Evolutionary conservation across 2,797 vertebrate genomes (phyloP).

Genomic region (Lophotriccus pileatus): DNA sequence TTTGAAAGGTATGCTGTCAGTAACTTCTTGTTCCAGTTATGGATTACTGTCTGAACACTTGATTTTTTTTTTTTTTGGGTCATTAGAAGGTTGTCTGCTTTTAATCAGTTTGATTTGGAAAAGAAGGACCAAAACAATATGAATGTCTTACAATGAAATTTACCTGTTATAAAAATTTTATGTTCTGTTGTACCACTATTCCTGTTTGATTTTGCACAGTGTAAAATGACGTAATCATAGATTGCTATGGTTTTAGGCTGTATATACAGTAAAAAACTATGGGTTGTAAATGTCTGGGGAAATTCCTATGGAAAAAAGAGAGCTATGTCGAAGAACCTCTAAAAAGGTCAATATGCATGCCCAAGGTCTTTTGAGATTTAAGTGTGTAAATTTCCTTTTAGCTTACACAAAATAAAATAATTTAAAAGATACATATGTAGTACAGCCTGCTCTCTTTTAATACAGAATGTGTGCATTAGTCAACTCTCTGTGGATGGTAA

Average conservation of each 20-base stretch:
- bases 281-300: slow-evolving; percentile 92
- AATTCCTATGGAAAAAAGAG: slow-evolving; percentile 96
- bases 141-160: slow-evolving; percentile 78
- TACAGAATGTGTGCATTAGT: background rate
- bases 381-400: slow-evolving; percentile 99
- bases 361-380: slow-evolving; percentile 89
- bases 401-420: slow-evolving; percentile 98
- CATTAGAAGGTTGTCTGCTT: slow-evolving; percentile 66
- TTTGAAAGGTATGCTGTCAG: slow-evolving; percentile 51
- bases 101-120: slow-evolving; percentile 80
- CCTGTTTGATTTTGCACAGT: slow-evolving; percentile 98
- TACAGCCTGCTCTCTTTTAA: slow-evolving; percentile 38
- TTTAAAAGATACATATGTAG: slow-evolving; percentile 82
- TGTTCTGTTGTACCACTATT: slow-evolving; percentile 86
- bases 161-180: slow-evolving; percentile 74
- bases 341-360: slow-evolving; percentile 89
- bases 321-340: slow-evolving; percentile 88
- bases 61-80: slow-evolving; percentile 30
- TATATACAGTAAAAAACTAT: slow-evolving; percentile 93
- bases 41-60: slow-evolving; percentile 67
- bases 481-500: background rate
- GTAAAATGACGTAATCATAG: slow-evolving; percentile 98
- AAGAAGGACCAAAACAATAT: slow-evolving; percentile 92
- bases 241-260: slow-evolving; percentile 96
- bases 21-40: slow-evolving; percentile 54